These are phyloP conservation scores for Amiota minor DNA, from an alignment of 2,888 invertebrate species.

Conservation along the genomic window DNA sequence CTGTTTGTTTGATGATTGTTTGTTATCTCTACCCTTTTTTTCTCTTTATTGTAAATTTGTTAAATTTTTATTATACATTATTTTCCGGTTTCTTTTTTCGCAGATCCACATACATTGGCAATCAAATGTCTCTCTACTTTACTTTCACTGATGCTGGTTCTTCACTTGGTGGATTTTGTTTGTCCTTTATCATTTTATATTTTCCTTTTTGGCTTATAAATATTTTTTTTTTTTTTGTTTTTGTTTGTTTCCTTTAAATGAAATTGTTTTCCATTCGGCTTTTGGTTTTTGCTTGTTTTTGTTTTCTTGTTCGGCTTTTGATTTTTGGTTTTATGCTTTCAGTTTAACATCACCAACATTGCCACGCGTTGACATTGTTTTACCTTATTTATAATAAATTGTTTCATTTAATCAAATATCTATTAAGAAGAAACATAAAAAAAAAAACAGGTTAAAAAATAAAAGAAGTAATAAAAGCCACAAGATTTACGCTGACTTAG, in stretches of 20 bases:
- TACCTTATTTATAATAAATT: slow-evolving; percentile 61
- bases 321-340: slow-evolving; percentile 23
- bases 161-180: not conserved
- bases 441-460: too few species aligned
- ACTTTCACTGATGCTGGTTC: not conserved
- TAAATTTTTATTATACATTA: not conserved
- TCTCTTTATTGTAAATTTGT: slow-evolving; percentile 27
- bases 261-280: slow-evolving; percentile 55
- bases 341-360: slow-evolving; percentile 5
- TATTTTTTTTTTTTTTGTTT: not conserved
- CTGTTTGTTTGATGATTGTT: slow-evolving; percentile 54
- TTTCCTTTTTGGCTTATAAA: not conserved
- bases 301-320: not conserved
- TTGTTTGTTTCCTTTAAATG: slow-evolving; percentile 50
- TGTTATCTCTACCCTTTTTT: slow-evolving; percentile 65
- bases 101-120: not conserved
- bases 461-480: slow-evolving; percentile 9
- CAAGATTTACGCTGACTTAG: slow-evolving; percentile 52
- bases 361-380: slow-evolving; percentile 52
- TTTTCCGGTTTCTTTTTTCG: not conserved
- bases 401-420: slow-evolving; percentile 64
- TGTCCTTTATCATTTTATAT: not conserved
- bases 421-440: slow-evolving; percentile 41
- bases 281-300: not conserved
- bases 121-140: not conserved